phyloP scores from a whole-genome alignment of 2,113 vertebrate genomes.

The Pyxicephalus adspersus region DNA sequence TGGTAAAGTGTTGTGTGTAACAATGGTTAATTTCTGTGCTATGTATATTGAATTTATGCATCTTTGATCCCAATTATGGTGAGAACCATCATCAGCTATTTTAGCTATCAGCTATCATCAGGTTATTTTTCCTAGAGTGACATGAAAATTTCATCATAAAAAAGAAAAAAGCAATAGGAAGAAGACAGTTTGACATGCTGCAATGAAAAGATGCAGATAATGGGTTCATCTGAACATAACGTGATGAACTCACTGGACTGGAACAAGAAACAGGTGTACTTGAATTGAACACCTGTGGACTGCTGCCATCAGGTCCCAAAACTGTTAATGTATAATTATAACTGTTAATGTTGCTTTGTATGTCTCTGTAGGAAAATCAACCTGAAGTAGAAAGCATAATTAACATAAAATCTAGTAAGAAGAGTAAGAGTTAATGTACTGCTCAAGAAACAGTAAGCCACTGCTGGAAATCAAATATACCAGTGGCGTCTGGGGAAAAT shows the following conservation, averaged over 20 bases:
- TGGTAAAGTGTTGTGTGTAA: no score
- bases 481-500: conserved; percentile 28
- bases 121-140: not conserved
- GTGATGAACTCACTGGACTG: conserved; percentile 25
- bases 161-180: not conserved
- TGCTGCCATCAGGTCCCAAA: conserved; percentile 12
- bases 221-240: conserved; percentile 21
- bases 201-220: conserved; percentile 7
- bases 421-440: conserved; percentile 33
- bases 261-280: conserved; percentile 47
- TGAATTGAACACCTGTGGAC: conserved; percentile 31
- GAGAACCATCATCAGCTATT: no score
- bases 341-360: not conserved
- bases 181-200: not conserved
- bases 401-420: conserved; percentile 13
- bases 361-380: not conserved
- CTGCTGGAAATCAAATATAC: conserved; percentile 37
- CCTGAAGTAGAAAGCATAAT: not conserved
- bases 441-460: conserved; percentile 8
- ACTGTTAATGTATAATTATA: conserved; percentile 15
- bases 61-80: no score
- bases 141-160: not conserved
- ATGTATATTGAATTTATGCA: no score
- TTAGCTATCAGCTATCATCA: no score
- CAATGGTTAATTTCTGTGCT: no score